A percentile compares a stretch with the other conserved stretches of the same genome.
phyloP scores from a whole-genome alignment of 2,888 invertebrate species.

The Deilephila elpenor region DNA sequence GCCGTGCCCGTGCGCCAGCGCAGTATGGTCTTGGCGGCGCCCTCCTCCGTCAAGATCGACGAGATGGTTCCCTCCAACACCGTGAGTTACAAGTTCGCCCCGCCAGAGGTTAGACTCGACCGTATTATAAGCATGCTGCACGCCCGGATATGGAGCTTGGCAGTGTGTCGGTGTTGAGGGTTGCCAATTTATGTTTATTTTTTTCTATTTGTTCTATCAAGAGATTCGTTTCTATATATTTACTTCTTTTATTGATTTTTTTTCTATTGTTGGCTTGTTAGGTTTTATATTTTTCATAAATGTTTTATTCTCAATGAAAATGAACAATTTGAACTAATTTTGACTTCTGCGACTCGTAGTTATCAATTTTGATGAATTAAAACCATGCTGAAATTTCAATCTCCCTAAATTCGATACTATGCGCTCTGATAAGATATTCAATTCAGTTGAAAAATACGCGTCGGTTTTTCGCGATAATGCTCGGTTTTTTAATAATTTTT shows the following conservation, averaged over 20 bases:
- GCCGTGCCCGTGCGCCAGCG: constrained; percentile 89
- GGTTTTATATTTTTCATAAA: neutral
- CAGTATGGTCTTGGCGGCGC: constrained; percentile 85
- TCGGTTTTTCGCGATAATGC: neutral
- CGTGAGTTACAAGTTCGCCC: constrained; percentile 88
- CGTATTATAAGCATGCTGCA: constrained; percentile 78
- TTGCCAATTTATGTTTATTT: constrained; percentile 57
- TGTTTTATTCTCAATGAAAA: neutral
- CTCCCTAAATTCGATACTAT: neutral
- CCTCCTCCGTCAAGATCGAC: constrained; percentile 90
- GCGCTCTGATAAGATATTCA: constrained; percentile 4
- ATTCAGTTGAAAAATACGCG: neutral
- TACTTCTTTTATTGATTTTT: neutral
- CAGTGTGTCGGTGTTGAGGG: constrained; percentile 79
- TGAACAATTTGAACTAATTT: neutral
- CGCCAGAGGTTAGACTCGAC: constrained; percentile 81
- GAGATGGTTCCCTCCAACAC: constrained; percentile 87
- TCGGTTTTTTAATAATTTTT: neutral
- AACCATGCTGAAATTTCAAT: neutral
- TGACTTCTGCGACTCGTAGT: neutral
- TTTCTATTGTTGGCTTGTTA: neutral
- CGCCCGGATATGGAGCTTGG: constrained; percentile 76
- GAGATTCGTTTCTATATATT: neutral
- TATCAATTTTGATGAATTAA: no score
- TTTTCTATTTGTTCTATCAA: constrained; percentile 21